Base-by-base conservation (phyloP, 1,140 invertebrate genomes). In the Tetramorium simillimum region DNA sequence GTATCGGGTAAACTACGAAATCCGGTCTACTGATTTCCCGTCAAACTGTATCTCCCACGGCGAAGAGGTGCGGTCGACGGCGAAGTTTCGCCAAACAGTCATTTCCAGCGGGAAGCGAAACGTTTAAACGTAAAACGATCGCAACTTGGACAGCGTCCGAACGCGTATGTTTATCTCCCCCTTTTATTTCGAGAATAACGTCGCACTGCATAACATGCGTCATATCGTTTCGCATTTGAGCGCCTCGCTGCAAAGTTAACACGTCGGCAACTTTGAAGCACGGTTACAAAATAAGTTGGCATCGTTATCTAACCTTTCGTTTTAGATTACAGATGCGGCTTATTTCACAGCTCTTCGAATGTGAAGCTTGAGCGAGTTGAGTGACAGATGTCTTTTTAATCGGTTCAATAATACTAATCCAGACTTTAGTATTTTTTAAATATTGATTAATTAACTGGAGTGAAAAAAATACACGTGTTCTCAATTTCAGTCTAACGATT, bases 401-500 rank as follows among this genome's bases (percentile, higher is more conserved):
- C 14, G 21, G n/a, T 16, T 75, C 16, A 58, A 58, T 75, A 56
- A 37, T 37, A 43, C 0, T 40, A 40, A 63, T 40, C 5, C 14
- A 40, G 37, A 24, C 0, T 76, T 2, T 49, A 46, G 16, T 3
- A 24, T 16, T n/a, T 28, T 49, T 7, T n/a, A 21, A 12, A 33
- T 14, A 2, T 10, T 46, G 0, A 49, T 10, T 28, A 14, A 75
- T 49, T 5, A 56, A 2, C 4, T 18, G 18, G 46, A 33, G 18
- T 62, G 3, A 33, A 33, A 33, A 33, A 33, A 46, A 63, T 14
- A 62, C 21, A 16, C 6, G 9, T 9, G 18, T 1, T n/a, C 12
- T 63, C 24, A 77, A 33, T n/a, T 92, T 89, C 87, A 92, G 88
- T 91, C 90, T 90, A 92, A 12, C 3, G 46, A 86, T 89, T 56